Conservation (phyloP, 1,140 invertebrate genomes). For the Globodera rostochiensis region DNA sequence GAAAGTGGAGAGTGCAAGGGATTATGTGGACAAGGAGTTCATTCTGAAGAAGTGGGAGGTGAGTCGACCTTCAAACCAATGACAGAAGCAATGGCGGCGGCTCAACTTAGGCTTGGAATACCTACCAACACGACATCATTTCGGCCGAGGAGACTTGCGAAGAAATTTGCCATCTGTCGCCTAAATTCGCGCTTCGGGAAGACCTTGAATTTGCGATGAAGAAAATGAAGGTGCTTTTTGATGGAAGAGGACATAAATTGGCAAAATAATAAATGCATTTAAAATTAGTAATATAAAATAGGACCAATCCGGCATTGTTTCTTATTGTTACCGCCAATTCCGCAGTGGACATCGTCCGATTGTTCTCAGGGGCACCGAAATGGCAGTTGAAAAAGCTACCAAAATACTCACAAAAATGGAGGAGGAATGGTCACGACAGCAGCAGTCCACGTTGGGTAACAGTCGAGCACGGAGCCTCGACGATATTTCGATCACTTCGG, state of each 20-base stretch:
- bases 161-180: constrained; percentile 4
- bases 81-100: neutral
- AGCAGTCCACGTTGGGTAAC: neutral
- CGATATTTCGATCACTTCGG: neutral
- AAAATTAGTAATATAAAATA: neutral
- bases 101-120: constrained; percentile 7
- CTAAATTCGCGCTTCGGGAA: neutral
- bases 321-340: neutral
- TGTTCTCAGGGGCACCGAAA: neutral
- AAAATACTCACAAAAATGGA: neutral
- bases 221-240: constrained; percentile 15
- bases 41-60: constrained; percentile 25
- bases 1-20: constrained; percentile 3
- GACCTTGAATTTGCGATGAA: constrained; percentile 10
- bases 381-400: neutral
- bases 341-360: neutral
- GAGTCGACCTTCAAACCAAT: neutral
- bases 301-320: neutral
- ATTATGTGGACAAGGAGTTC: constrained; percentile 17
- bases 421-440: neutral
- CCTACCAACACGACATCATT: neutral
- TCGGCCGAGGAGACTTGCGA: neutral
- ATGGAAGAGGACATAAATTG: too few relatives aligned
- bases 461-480: neutral
- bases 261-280: neutral